phyloP scores from a whole-genome alignment of 2,113 vertebrate genomes.

The Rhabdornis inornatus region DNA sequence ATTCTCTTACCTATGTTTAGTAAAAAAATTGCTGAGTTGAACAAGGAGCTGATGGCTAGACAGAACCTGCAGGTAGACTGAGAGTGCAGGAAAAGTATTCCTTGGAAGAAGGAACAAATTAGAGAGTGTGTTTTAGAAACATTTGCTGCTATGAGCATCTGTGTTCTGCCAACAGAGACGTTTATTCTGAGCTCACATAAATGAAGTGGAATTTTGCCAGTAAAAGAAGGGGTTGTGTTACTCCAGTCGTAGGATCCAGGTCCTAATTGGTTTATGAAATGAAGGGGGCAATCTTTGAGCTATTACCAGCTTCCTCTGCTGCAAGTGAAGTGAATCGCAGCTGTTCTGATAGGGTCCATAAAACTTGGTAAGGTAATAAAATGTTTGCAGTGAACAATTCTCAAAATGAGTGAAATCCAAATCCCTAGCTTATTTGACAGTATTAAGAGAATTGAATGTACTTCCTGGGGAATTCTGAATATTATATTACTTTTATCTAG shows the following conservation, averaged over 20 bases:
- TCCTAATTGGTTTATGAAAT: constrained; percentile 63
- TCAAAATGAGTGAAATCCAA: constrained; percentile 46
- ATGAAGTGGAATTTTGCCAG: constrained; percentile 57
- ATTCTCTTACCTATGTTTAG: background rate
- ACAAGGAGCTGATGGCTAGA: background rate
- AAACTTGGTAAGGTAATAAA: constrained; percentile 38
- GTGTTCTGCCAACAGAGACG: constrained; percentile 40
- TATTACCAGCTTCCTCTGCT: constrained; percentile 61
- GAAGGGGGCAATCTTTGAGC: constrained; percentile 54
- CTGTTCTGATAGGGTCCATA: constrained; percentile 61
- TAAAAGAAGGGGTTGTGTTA: constrained; percentile 37
- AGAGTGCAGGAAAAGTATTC: background rate
- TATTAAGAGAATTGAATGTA: background rate
- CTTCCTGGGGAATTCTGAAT: background rate
- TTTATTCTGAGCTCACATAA: constrained; percentile 41
- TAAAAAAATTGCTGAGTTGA: background rate
- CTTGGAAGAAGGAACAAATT: constrained; percentile 1
- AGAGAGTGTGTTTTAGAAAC: background rate
- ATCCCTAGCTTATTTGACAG: constrained; percentile 29
- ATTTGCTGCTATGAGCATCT: constrained; percentile 29
- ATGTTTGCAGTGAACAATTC: constrained; percentile 38
- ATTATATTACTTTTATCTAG: constrained; percentile 16
- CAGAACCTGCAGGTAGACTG: background rate
- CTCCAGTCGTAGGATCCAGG: constrained; percentile 18
- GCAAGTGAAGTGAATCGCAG: constrained; percentile 57